phyloP scores from a whole-genome alignment of 2,797 vertebrate species.

The Gambelia wislizenii region DNA sequence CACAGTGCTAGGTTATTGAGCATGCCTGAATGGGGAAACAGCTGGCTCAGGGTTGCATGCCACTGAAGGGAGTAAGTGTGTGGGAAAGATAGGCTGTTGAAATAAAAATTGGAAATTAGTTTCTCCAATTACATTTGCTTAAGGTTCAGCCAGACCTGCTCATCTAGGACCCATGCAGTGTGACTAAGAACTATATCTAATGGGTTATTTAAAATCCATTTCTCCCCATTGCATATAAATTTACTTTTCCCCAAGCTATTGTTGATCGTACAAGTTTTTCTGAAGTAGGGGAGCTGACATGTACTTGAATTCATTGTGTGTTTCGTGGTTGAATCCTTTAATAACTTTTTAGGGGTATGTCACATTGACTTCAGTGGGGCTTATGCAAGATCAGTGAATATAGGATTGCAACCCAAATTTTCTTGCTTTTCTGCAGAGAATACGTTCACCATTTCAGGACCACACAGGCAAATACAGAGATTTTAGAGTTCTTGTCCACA shows the following conservation, averaged over 20 bases:
- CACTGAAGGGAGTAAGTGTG: slow-evolving; percentile 18
- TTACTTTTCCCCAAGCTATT: not conserved
- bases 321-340: not conserved
- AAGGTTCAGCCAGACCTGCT: slow-evolving; percentile 30
- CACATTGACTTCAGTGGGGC: not conserved
- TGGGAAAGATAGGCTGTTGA: slow-evolving; percentile 18
- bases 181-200: slow-evolving; percentile 27
- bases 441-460: not conserved
- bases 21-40: slow-evolving; percentile 12
- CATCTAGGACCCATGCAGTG: slow-evolving; percentile 13
- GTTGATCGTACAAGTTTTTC: not conserved
- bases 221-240: not conserved
- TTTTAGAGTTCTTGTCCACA: not conserved
- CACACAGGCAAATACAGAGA: not conserved
- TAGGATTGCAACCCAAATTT: not conserved
- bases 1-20: not conserved
- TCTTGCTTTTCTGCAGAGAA: not conserved
- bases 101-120: slow-evolving; percentile 39
- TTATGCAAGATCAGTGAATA: not conserved
- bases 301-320: not conserved
- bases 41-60: not conserved
- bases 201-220: slow-evolving; percentile 24
- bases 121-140: slow-evolving; percentile 49
- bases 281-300: not conserved
- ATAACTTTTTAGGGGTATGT: not conserved